Conservation (phyloP, 2,797 vertebrate genomes). For the Centropyge bicolor region DNA sequence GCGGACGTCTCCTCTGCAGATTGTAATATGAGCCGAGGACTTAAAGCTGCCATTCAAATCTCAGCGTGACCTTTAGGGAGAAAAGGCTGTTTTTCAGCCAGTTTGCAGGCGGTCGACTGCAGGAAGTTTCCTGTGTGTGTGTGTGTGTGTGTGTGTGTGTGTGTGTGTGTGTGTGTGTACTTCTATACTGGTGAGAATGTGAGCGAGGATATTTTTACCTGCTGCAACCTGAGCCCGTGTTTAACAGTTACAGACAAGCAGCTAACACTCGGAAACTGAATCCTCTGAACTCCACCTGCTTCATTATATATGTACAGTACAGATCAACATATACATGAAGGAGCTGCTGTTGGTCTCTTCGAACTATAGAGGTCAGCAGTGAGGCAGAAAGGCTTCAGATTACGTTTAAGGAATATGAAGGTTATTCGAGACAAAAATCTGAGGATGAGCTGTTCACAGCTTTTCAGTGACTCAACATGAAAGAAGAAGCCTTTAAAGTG, state of each 20-base stretch:
- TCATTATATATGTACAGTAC: background rate
- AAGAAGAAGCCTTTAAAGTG: no score
- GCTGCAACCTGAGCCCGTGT: conserved; percentile 23
- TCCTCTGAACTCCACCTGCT: conserved; percentile 1
- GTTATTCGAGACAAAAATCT: background rate
- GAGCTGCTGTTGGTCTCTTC: background rate
- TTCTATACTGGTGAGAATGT: conserved; percentile 41
- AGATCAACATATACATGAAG: background rate
- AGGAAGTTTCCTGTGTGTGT: conserved; percentile 24
- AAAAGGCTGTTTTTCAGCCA: conserved; percentile 72
- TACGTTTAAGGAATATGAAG: no score
- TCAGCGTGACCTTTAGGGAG: conserved; percentile 94
- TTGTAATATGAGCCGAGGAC: conserved; percentile 90
- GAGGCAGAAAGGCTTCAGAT: background rate
- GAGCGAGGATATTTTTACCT: conserved; percentile 17
- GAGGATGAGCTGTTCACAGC: background rate
- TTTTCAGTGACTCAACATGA: no score
- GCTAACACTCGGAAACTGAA: conserved; percentile 29
- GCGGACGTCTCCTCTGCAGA: conserved; percentile 88
- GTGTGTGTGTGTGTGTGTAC: conserved; percentile 1
- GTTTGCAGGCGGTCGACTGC: conserved; percentile 44
- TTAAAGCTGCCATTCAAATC: conserved; percentile 96
- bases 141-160: conserved; percentile 35
- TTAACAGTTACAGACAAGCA: conserved; percentile 26
- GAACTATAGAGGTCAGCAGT: conserved; percentile 8